Evolutionary conservation across 2,888 invertebrate genomes (phyloP).

Genomic region (Tetropium fuscum): DNA sequence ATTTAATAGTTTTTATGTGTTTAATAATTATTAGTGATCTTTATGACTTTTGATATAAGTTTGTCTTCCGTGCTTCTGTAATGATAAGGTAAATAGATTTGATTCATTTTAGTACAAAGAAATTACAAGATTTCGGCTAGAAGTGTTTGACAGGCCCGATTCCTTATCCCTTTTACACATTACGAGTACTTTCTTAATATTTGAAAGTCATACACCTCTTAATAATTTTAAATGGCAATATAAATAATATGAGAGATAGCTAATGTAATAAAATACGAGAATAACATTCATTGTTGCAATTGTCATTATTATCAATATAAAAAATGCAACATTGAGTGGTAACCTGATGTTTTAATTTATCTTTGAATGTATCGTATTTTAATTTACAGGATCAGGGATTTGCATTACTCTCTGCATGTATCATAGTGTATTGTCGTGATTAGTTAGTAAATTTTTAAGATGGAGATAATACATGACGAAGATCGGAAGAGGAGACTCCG

Average conservation of each 20-base stretch:
- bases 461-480: constrained; percentile 80
- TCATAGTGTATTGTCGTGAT: constrained; percentile 19
- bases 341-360: constrained; percentile 14
- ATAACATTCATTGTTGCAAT: neutral
- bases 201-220: neutral
- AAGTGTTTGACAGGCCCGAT: constrained; percentile 15
- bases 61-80: constrained; percentile 54
- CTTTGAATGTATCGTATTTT: neutral
- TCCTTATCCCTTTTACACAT: neutral
- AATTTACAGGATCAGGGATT: constrained; percentile 15
- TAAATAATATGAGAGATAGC: no score
- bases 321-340: constrained; percentile 1
- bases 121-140: constrained; percentile 14
- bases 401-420: constrained; percentile 9
- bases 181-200: constrained; percentile 1
- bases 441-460: constrained; percentile 59
- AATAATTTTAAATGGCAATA: no score
- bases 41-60: constrained; percentile 47
- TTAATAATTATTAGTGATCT: constrained; percentile 49
- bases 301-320: constrained; percentile 6
- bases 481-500: constrained; percentile 83
- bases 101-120: constrained; percentile 26
- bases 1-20: constrained; percentile 49
- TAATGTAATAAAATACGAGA: neutral
- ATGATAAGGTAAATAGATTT: constrained; percentile 54